Evolutionary conservation across 2,797 vertebrate species (phyloP), one percentile per base, ranked within the genome.

Genomic region (Sebastes trivittatus): DNA sequence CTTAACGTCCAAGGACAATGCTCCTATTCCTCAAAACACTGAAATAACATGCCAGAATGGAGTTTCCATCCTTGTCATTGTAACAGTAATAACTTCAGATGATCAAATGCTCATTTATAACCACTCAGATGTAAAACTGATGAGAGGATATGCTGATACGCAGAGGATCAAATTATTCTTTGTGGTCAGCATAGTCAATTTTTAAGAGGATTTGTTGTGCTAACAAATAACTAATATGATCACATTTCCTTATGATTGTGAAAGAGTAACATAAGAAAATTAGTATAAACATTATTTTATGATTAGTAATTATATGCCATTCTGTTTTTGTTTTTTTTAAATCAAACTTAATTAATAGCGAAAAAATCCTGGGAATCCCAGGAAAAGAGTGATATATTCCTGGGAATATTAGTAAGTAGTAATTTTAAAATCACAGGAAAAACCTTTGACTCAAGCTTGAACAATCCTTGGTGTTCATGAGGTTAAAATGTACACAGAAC

Each of bases 1-100:
- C n/a, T 54, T 54, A 22, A n/a, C 2, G 52, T 42, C 38, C 6
- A 18, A 46, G 16, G 42, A 46, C 42, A 22, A 54, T 56, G 22
- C 6, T 23, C 22, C 22, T 1, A 25, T 59, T 16, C 25, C 27
- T 9, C 9, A 22, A 27, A 29, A 59, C 25, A 29, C 14, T 29
- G 13, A 29, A 30, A 30, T 20, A 30, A 30, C 8, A 0, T 10
- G 25, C 25, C 13, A 8, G 20, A 52, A 52, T 52, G 49, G 49
- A 54, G 4, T 54, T 54, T 54, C 49, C 0, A 16, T 14, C 13
- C 25, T 0, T 55, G 0, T 25, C 23, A 9, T 3, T 56, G 54
- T 0, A 56, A 23, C 54, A 22, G 52, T 23, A 22, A 55, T 23
- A 56, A 56, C 23, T 0, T 7, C 22, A 56, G 54, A 56, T 56